A percentile compares a stretch with the other conserved stretches of the same genome.
These are phyloP conservation scores for Pycnonotus jocosus DNA, from an alignment of 2,113 vertebrate genomes.

Conservation along the genomic window DNA sequence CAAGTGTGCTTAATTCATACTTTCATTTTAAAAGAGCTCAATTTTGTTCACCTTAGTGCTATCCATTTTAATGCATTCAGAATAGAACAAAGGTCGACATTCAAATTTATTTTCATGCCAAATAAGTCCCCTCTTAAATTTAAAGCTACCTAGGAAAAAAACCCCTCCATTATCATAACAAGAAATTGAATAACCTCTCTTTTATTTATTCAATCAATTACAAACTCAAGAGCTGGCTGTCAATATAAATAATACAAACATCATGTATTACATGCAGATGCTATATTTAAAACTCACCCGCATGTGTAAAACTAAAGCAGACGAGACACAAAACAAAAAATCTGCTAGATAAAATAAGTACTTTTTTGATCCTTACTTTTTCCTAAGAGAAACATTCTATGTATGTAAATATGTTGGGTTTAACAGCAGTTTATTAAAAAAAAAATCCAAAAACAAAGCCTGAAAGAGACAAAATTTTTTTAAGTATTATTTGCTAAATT, in stretches of 20 bases:
- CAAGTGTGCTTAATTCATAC: conserved; percentile 52
- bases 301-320: conserved; percentile 3
- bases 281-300: neutral
- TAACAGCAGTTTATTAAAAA: neutral
- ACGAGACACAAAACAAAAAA: conserved; percentile 21
- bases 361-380: neutral
- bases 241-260: neutral
- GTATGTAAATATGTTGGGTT: neutral
- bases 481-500: neutral
- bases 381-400: neutral
- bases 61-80: conserved; percentile 35
- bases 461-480: neutral
- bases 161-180: neutral
- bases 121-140: neutral
- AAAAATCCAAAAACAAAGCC: neutral
- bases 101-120: neutral
- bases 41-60: conserved; percentile 45
- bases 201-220: neutral
- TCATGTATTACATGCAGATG: neutral
- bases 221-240: neutral
- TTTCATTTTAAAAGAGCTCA: conserved; percentile 9
- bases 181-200: neutral
- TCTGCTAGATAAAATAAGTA: neutral
- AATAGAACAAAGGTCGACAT: neutral
- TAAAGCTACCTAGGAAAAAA: neutral